Percentiles rank a stretch among this genome's conserved stretches.
These are phyloP conservation scores for Acanthosepion lycidas DNA, from an alignment of 2,888 invertebrate genomes.

Conservation along the genomic window DNA sequence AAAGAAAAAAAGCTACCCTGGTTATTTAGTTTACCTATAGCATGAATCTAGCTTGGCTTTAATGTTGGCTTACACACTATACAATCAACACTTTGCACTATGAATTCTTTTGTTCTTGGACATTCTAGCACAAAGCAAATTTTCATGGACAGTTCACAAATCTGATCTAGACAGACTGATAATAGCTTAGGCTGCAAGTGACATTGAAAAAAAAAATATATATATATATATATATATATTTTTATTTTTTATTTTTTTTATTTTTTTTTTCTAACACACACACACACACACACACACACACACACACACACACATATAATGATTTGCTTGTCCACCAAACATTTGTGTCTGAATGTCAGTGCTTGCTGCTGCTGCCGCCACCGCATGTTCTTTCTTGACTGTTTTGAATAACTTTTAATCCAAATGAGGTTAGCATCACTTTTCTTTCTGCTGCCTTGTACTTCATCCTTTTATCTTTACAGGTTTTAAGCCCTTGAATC, in stretches of 20 bases:
- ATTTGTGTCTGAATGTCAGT: not conserved
- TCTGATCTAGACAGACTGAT: not conserved
- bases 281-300: too few species aligned
- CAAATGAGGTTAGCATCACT: not conserved
- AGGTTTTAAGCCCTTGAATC: slow-evolving; percentile 23
- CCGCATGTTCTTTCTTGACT: not conserved
- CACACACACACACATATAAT: too few species aligned
- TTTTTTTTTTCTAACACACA: not conserved
- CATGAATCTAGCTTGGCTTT: slow-evolving; percentile 45
- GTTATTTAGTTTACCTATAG: not conserved
- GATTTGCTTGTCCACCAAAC: not conserved
- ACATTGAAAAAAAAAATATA: not conserved
- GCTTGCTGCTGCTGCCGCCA: not conserved
- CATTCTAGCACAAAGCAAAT: not conserved
- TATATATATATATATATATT: too few species aligned
- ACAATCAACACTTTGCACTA: not conserved
- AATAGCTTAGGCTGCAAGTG: not conserved
- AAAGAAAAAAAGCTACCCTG: slow-evolving; percentile 35
- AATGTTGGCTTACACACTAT: not conserved
- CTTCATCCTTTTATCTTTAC: not conserved
- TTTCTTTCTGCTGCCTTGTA: not conserved
- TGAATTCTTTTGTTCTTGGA: not conserved
- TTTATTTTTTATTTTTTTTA: too few species aligned
- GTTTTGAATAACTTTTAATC: not conserved
- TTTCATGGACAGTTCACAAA: not conserved